A percentile compares a stretch with the other conserved stretches of the same genome.
These are phyloP conservation scores for Tetragonula clypearis DNA, from an alignment of 1,140 invertebrate genomes.

Conservation along the genomic window DNA sequence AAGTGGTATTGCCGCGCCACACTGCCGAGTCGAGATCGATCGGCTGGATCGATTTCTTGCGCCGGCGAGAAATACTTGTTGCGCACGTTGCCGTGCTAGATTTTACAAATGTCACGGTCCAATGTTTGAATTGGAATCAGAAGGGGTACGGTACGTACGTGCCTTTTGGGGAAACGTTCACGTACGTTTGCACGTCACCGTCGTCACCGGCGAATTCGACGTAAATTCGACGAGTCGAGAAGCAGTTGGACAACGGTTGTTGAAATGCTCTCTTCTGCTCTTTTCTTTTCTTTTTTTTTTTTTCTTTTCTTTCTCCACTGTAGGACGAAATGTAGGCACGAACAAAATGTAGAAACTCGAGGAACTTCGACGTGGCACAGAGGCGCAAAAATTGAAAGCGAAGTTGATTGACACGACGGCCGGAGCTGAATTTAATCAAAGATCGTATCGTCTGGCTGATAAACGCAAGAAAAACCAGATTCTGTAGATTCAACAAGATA, in stretches of 20 bases:
- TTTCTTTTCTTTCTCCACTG: neutral
- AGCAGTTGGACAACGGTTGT: neutral
- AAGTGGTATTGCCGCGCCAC: slow-evolving; percentile 12
- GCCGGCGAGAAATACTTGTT: slow-evolving; percentile 23
- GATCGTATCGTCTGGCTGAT: neutral
- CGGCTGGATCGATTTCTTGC: slow-evolving; percentile 29
- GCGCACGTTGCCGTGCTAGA: slow-evolving; percentile 6
- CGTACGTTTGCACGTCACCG: no score
- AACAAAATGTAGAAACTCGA: no score
- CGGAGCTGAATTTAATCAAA: neutral
- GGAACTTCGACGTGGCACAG: no score
- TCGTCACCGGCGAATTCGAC: no score
- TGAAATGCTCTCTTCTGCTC: neutral
- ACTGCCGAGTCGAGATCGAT: slow-evolving; percentile 36
- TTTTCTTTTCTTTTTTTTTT: neutral
- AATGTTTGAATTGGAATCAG: neutral
- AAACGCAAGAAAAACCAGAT: neutral
- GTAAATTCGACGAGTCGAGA: no score
- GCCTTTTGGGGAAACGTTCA: neutral
- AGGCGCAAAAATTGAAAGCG: no score
- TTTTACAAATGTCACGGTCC: slow-evolving; percentile 13
- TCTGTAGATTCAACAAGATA: neutral
- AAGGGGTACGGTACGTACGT: neutral
- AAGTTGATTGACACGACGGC: no score
- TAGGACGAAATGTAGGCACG: no score